Base-by-base conservation (phyloP, 2,797 vertebrate species). In the Zenarchopterus dispar region DNA sequence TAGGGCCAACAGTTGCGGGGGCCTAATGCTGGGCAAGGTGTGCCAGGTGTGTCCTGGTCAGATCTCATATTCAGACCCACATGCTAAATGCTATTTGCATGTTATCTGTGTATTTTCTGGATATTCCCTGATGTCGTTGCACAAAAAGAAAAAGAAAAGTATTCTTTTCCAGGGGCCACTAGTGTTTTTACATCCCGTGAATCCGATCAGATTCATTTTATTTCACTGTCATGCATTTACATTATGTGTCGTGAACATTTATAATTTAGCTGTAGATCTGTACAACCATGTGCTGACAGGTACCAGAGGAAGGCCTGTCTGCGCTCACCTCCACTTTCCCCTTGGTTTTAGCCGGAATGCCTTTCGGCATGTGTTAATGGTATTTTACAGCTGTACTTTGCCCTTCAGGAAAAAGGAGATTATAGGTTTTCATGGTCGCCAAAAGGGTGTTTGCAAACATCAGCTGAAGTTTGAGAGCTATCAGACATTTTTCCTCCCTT, bases 301-400 rank as follows among this genome's bases (percentile, higher is more conserved):
- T 36, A 36, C 11, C 9, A 36, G 9, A 36, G 9, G 9, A 13
- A 13, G 33, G 33, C 28, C 8, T 31, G 28, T 31, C 6, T 77
- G 60, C 69, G 42, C 63, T 16, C 62, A 77, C 76, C 78, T 78
- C 74, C 65, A 74, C 63, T 73, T 77, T 78, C 67, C 71, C 76
- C 73, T 83, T 75, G 61, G 80, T 31, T 31, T 31, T 31, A 31
- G 2, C 28, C 9, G 13, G 2, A 36, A 36, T 10, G 11, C 9
- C 11, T 13, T 11, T 36, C 11, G 2, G 11, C 6, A 2, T 36
- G 56, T 48, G 71, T 85, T 67, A 71, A 79, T 75, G 77, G 73
- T 81, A 75, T 71, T 70, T 47, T 67, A 59, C 59, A 78, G 67
- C 72, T 62, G 71, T 55, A 50, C 63, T 61, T 67, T 68, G 47